These are phyloP conservation scores for Mormyrus proboscirostris DNA, from an alignment of 2,797 vertebrate species.

Conservation along the genomic window DNA sequence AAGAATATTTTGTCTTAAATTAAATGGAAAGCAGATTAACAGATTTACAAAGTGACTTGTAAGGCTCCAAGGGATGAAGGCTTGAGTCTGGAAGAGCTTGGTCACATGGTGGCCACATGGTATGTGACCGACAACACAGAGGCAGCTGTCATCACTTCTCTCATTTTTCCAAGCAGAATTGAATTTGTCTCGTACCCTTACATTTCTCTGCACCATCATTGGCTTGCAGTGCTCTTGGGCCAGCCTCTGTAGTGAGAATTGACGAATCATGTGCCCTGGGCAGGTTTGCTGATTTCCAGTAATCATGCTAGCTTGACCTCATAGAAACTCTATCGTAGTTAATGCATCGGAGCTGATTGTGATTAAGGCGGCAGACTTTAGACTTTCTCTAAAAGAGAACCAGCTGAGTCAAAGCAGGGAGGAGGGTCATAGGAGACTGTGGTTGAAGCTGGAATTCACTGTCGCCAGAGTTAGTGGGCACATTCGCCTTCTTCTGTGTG, in stretches of 20 bases:
- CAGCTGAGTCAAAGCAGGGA: neutral
- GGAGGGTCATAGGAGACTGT: neutral
- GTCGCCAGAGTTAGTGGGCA: neutral
- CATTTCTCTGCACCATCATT: neutral
- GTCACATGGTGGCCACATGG: neutral
- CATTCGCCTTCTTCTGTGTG: neutral
- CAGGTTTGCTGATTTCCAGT: neutral
- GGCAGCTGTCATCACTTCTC: neutral
- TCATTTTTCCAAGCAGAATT: neutral
- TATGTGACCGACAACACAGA: neutral
- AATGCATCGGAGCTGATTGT: neutral
- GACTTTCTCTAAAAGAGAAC: conserved; percentile 2
- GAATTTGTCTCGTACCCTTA: neutral
- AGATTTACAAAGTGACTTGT: neutral
- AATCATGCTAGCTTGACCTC: neutral
- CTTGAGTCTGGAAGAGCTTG: neutral
- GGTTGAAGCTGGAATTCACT: neutral
- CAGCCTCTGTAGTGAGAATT: neutral
- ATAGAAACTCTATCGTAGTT: neutral
- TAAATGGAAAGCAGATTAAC: neutral
- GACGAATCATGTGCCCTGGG: neutral
- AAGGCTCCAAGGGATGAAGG: neutral
- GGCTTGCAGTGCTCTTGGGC: neutral
- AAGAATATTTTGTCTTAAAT: neutral
- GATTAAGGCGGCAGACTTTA: neutral